A percentile compares a stretch with the other conserved stretches of the same genome.
These are phyloP conservation scores for Cephus pulcher DNA, from an alignment of 2,888 invertebrate genomes.

Conservation along the genomic window DNA sequence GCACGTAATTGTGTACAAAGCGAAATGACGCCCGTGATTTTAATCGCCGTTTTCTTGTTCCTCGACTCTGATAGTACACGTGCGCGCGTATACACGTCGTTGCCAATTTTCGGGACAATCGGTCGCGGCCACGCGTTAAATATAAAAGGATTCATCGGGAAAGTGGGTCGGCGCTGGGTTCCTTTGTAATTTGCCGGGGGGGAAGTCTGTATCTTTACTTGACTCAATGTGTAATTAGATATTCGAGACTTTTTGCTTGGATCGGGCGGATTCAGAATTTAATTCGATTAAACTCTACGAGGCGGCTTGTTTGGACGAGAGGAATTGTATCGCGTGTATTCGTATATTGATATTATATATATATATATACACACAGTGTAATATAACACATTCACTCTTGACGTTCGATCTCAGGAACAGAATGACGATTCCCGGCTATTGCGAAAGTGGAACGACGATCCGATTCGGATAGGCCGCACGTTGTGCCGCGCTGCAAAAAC, in stretches of 20 bases:
- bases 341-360: not conserved
- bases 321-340: not conserved
- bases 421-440: not conserved
- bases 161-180: not conserved
- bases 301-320: not conserved
- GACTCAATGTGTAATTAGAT: not conserved
- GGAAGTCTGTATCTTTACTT: not conserved
- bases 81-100: not conserved
- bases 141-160: not conserved
- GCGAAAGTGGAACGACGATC: slow-evolving; percentile 6
- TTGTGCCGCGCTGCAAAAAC: not conserved
- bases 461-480: not conserved
- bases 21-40: not conserved
- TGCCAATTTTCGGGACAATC: not conserved
- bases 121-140: not conserved
- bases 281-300: not conserved
- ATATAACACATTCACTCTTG: not conserved
- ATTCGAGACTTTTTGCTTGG: not conserved
- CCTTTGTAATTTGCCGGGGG: not conserved
- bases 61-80: not conserved
- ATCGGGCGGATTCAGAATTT: not conserved
- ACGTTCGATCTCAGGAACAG: not conserved
- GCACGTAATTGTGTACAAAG: not conserved
- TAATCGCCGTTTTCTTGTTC: not conserved
- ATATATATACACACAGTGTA: not conserved